These are phyloP conservation scores for Eulemur macaco DNA, from an alignment of 2,113 vertebrate species.

Conservation along the genomic window DNA sequence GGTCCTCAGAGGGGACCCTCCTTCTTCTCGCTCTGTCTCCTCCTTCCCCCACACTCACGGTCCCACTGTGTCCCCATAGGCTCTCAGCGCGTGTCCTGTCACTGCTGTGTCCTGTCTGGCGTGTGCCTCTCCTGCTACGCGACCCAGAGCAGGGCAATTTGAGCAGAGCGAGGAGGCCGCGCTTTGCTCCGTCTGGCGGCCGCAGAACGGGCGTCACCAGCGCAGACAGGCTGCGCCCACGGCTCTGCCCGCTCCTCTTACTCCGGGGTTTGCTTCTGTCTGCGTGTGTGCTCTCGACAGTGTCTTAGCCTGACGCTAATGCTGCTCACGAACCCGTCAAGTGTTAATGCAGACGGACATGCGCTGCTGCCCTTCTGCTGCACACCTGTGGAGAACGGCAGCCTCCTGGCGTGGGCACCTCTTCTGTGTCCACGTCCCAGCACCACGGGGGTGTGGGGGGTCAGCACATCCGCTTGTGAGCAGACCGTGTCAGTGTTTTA, in stretches of 20 bases:
- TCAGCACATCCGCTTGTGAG: rapidly evolving
- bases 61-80: neutral
- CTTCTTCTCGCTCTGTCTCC: neutral
- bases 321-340: rapidly evolving
- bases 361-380: rapidly evolving
- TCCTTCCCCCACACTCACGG: rapidly evolving
- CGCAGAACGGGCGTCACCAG: neutral
- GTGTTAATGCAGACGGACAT: rapidly evolving
- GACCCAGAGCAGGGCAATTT: rapidly evolving
- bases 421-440: rapidly evolving
- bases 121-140: neutral
- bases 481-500: rapidly evolving
- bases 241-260: rapidly evolving
- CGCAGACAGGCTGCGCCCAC: rapidly evolving
- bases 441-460: rapidly evolving
- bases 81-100: neutral
- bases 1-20: neutral
- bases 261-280: rapidly evolving
- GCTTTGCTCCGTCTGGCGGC: too few relatives aligned
- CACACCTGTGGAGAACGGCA: rapidly evolving
- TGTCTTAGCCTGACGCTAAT: neutral
- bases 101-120: neutral
- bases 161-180: too few relatives aligned
- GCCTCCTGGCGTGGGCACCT: rapidly evolving
- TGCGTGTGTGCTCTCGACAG: rapidly evolving